A percentile compares a stretch with the other conserved stretches of the same genome.
phyloP scores from a whole-genome alignment of 1,140 invertebrate genomes.

The Battus philenor region DNA sequence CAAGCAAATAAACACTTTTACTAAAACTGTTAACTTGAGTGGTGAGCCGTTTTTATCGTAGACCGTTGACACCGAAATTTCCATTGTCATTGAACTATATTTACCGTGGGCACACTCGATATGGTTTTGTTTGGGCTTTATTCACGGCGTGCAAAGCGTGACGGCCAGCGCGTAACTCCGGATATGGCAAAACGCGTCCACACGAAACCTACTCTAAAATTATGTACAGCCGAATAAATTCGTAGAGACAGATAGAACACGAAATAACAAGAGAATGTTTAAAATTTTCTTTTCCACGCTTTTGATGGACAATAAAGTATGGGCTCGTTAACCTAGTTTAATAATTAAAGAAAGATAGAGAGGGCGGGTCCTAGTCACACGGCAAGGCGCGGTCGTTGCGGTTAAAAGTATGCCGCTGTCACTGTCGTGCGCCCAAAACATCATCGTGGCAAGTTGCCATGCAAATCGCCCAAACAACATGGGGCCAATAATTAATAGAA shows the following conservation, averaged over 20 bases:
- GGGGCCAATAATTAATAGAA: slow-evolving; percentile 62
- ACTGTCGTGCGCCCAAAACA: slow-evolving; percentile 44
- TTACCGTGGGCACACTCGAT: slow-evolving; percentile 39
- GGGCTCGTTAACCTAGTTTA: slow-evolving; percentile 65
- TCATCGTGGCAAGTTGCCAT: slow-evolving; percentile 63
- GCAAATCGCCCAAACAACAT: slow-evolving; percentile 36
- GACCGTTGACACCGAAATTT: slow-evolving; percentile 18
- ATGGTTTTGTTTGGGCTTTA: slow-evolving; percentile 55
- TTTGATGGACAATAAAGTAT: slow-evolving; percentile 39
- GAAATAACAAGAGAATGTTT: slow-evolving; percentile 25
- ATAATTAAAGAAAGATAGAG: slow-evolving; percentile 50
- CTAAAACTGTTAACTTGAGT: slow-evolving; percentile 19
- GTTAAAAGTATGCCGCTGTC: slow-evolving; percentile 51
- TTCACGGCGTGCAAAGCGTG: slow-evolving; percentile 57
- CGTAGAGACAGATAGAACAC: slow-evolving; percentile 11
- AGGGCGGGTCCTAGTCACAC: slow-evolving; percentile 18
- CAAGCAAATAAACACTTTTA: slow-evolving; percentile 55
- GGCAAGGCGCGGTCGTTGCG: slow-evolving; percentile 22
- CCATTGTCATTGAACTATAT: slow-evolving; percentile 53
- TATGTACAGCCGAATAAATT: not conserved
- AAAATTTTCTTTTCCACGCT: slow-evolving; percentile 55
- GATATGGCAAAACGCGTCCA: slow-evolving; percentile 50
- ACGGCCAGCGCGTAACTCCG: slow-evolving; percentile 44
- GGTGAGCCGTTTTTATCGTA: slow-evolving; percentile 22
- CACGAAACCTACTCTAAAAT: slow-evolving; percentile 20